These are phyloP conservation scores for Ascaphus truei DNA, from an alignment of 2,113 vertebrate species.

Conservation along the genomic window DNA sequence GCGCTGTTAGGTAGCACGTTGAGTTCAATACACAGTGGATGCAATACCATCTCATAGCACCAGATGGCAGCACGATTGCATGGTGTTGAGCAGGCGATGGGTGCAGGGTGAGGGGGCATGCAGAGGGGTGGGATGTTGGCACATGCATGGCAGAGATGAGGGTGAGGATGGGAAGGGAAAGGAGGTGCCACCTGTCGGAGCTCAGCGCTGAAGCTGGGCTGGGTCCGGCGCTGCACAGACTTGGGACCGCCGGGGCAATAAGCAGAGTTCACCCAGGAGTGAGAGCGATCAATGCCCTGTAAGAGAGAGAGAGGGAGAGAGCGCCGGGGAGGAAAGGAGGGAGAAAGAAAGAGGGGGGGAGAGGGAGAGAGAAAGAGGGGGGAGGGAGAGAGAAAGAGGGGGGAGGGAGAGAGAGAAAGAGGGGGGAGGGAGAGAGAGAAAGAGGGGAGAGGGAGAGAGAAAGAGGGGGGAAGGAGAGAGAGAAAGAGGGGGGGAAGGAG, in stretches of 20 bases:
- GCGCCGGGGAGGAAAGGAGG: constrained; percentile 1
- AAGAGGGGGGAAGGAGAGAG: background rate
- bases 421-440: background rate
- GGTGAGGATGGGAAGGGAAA: constrained; percentile 24
- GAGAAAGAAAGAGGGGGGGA: constrained; percentile 38
- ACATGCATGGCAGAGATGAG: background rate
- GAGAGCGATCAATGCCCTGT: constrained; percentile 89
- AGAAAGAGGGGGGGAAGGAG: constrained; percentile 1
- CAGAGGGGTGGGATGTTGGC: background rate
- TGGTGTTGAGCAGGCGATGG: background rate
- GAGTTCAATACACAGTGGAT: no score
- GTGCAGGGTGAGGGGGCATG: constrained; percentile 17
- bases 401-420: background rate
- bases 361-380: constrained; percentile 39
- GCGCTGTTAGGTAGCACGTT: no score
- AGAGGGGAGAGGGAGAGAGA: background rate
- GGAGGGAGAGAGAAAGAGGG: constrained; percentile 17
- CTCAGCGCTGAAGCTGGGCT: constrained; percentile 79
- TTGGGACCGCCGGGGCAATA: constrained; percentile 86
- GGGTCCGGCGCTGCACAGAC: constrained; percentile 79
- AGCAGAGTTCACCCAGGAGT: constrained; percentile 94
- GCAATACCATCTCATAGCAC: background rate
- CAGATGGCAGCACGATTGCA: background rate
- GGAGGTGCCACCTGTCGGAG: constrained; percentile 82
- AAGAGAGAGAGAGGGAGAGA: constrained; percentile 48